These are phyloP conservation scores for Menidia beryllina DNA, from an alignment of 2,113 vertebrate genomes.

Conservation along the genomic window DNA sequence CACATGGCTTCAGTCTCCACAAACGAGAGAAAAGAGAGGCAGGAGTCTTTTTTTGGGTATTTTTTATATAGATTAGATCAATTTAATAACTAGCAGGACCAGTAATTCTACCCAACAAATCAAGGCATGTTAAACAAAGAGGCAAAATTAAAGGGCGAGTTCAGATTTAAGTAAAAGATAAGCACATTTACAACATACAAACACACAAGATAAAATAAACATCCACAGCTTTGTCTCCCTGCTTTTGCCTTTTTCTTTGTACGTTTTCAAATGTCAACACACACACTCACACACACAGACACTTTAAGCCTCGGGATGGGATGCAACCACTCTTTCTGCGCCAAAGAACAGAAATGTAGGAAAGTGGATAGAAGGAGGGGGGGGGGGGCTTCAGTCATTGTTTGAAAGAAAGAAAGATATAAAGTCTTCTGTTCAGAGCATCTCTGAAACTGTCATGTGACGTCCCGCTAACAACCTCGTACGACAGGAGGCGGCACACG, in stretches of 20 bases:
- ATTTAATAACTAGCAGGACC: slow-evolving; percentile 75
- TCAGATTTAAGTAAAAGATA: slow-evolving; percentile 40
- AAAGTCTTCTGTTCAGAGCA: slow-evolving; percentile 32
- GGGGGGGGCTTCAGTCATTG: slow-evolving; percentile 36
- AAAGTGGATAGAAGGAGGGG: slow-evolving; percentile 12
- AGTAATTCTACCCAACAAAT: slow-evolving; percentile 57
- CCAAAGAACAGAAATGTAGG: slow-evolving; percentile 11
- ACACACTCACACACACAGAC: neutral
- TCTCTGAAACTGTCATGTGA: slow-evolving; percentile 16
- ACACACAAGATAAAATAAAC: slow-evolving; percentile 15
- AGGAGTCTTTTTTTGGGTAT: neutral
- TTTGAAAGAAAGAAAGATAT: slow-evolving; percentile 8
- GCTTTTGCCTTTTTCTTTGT: slow-evolving; percentile 17
- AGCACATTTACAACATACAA: slow-evolving; percentile 31
- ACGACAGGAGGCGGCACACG: slow-evolving; percentile 5
- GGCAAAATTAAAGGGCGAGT: slow-evolving; percentile 28
- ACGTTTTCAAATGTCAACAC: neutral
- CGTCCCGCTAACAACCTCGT: slow-evolving; percentile 17
- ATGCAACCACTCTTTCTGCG: slow-evolving; percentile 15
- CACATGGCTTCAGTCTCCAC: neutral
- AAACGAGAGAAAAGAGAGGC: neutral
- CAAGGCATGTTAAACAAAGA: slow-evolving; percentile 17
- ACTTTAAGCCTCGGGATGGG: neutral
- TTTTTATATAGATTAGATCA: slow-evolving; percentile 49
- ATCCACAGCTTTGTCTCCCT: slow-evolving; percentile 28